Conservation (phyloP, 2,113 vertebrate genomes). For the Gavia stellata region DNA sequence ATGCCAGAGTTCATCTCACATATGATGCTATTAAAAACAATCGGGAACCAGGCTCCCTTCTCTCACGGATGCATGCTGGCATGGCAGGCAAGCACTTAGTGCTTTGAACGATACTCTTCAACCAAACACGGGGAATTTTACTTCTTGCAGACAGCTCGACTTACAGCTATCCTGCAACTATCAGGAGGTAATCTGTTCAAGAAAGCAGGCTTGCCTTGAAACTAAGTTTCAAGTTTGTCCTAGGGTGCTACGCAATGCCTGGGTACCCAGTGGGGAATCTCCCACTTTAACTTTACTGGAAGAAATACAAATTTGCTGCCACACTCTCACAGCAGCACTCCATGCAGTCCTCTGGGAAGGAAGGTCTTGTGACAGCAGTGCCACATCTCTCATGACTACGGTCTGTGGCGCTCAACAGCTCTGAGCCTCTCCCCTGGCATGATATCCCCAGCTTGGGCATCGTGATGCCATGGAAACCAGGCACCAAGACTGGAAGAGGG, state of each 20-base stretch:
- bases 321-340: not conserved
- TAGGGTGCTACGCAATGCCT: not conserved
- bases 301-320: not conserved
- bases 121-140: accelerated
- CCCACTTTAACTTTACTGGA: not conserved
- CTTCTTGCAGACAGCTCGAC: not conserved
- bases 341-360: not conserved
- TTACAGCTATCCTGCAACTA: not conserved
- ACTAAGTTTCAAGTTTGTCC: not conserved
- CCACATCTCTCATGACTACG: accelerated
- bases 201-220: not conserved
- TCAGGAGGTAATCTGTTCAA: not conserved
- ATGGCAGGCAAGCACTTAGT: accelerated
- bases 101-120: not conserved
- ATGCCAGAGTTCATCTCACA: too few relatives aligned
- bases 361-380: not conserved
- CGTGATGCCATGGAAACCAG: not conserved
- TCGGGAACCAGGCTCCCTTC: not conserved
- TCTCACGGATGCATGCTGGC: not conserved
- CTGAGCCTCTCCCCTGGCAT: too few relatives aligned
- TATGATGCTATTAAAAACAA: too few relatives aligned
- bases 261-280: not conserved
- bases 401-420: accelerated
- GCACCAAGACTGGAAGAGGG: accelerated
- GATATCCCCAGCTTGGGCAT: not conserved